Evolutionary conservation across 2,888 invertebrate species (phyloP), one percentile per base, ranked within the genome.

Genomic region (Eristalinus sepulchralis): DNA sequence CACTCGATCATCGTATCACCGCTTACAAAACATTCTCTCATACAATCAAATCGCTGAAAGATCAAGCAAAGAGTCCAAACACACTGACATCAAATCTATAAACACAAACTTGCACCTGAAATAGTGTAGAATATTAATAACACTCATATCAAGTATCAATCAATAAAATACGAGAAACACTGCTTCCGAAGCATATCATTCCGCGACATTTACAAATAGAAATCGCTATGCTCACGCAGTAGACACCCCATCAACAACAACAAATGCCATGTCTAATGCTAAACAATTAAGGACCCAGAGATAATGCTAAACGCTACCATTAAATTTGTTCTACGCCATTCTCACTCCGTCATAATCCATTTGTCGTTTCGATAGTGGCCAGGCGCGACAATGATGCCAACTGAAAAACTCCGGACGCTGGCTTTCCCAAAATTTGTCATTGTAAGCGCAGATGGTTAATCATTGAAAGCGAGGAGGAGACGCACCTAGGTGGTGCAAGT

Each of bases 381-480:
- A n/a, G 47, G 57, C 57, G 73, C 47, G 73, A 78, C 68, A 82
- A 77, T 77, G 72, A 77, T 70, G 77, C 53, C 70, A 83, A 67
- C 78, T 60, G 82, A 85, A 11, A 77, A 64, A 77, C 77, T 33
- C 36, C 34, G 70, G 75, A 55, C 70, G 47, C 78, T 71, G 22
- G 73, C 86, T 83, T 86, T 86, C 86, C 83, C 83, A 86, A 86
- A 86, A 86, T 86, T 86, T 86, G 86, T 86, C 86, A 86, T 86
- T 86, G 86, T 86, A 86, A 86, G 79, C 75, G 75, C 86, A 86
- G 86, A 86, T 86, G 83, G 83, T 86, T 83, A 86, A 86, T 86
- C 86, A 86, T 79, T 83, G 75, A 59, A 78, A 78, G 83, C 75
- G 76, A 83, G 86, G 79, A 86, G 83, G 83, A 78, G 70, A 82